Percentiles rank a stretch among this genome's conserved stretches.
Evolutionary conservation across 2,888 invertebrate species (phyloP).

Genomic region (Drosophila stalkeri): DNA sequence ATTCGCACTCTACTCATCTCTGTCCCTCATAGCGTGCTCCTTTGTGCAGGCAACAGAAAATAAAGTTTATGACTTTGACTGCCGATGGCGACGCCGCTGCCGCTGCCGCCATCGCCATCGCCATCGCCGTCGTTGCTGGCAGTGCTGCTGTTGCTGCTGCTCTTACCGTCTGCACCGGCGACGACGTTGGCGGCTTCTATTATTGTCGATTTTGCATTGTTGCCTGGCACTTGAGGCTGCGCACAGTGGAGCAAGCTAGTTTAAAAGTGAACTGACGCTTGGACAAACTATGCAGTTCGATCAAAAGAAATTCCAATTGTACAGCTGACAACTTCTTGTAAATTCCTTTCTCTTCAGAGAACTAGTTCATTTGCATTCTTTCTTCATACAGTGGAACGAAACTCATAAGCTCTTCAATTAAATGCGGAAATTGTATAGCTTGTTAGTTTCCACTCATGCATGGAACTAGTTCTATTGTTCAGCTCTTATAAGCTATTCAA

Average conservation of each 20-base stretch:
- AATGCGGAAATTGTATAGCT: neutral
- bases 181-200: slow-evolving; percentile 60
- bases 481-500: neutral
- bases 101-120: neutral
- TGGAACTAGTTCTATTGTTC: slow-evolving; percentile 4
- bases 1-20: slow-evolving; percentile 1
- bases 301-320: neutral
- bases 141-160: slow-evolving; percentile 5
- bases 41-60: slow-evolving; percentile 81
- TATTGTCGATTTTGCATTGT: slow-evolving; percentile 75
- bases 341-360: neutral
- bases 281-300: neutral
- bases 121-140: neutral
- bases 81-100: slow-evolving; percentile 60
- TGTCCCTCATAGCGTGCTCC: slow-evolving; percentile 58
- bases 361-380: slow-evolving; percentile 11
- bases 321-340: neutral
- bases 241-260: slow-evolving; percentile 39
- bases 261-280: neutral
- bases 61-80: slow-evolving; percentile 81
- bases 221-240: slow-evolving; percentile 55
- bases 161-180: slow-evolving; percentile 72
- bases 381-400: neutral
- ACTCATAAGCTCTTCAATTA: neutral
- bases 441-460: neutral